Evolutionary conservation across 1,140 invertebrate genomes (phyloP), one percentile per base, ranked within the genome.

Genomic region (Scaptomyza pallida): DNA sequence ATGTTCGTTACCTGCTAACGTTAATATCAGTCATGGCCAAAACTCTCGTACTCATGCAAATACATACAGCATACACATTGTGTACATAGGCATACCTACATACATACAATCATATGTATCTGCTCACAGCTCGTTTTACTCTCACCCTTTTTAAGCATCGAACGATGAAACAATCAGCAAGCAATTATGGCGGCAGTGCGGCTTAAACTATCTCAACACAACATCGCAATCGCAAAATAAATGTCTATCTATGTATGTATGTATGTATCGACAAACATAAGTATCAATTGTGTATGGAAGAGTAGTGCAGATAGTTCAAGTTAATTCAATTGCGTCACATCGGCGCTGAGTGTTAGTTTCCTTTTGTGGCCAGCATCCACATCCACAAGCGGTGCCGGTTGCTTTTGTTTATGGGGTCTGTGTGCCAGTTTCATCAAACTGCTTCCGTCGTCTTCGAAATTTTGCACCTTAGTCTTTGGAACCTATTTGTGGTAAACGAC

Each of bases 301-400:
- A 26, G 57, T 50, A 60, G 23, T 33, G 40, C 47, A 51, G 47
- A 51, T 50, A 60, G 55, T 69, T 69, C 33, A 40, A 15, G 19
- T 57, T 69, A 50, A 70, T 71, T 57, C 30, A 71, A 71, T 71
- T 71, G 68, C 68, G 61, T 71, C 68, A 71, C 61, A 71, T n/a
- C 52, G 17, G 48, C 21, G 48, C 43, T 67, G 15, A 60, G 68
- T 71, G 57, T 63, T 23, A 51, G 54, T 72, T 70, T 56, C 68
- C 68, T 71, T 71, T 64, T 71, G 68, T 21, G 61, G 61, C 30
- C 30, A 68, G 64, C 64, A 69, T 54, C 41, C 65, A 62, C 64
- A 69, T 54, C 41, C 65, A 62, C 19, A 30, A 41, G n/a, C 44
- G 26, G 17, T 26, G 67, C 67, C 67, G 67, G 52, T 48, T 41